Evolutionary conservation across 2,797 vertebrate species (phyloP).

Genomic region (Myripristis jacobus): DNA sequence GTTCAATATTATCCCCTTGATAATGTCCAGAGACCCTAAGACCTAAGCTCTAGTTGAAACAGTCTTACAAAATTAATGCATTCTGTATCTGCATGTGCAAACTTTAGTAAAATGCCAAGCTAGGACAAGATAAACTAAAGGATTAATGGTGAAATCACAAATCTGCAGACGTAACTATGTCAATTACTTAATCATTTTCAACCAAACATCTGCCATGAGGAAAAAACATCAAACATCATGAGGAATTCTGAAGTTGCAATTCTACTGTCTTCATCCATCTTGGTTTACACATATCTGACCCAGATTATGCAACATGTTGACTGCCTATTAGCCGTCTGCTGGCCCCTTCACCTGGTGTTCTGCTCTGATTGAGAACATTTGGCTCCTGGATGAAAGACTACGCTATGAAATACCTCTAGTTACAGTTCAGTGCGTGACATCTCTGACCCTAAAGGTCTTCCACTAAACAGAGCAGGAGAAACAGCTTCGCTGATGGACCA

Average conservation of each 20-base stretch:
- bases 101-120: not conserved
- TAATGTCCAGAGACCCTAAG: slow-evolving; percentile 26
- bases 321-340: slow-evolving; percentile 26
- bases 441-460: slow-evolving; percentile 2
- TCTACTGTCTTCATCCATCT: slow-evolving; percentile 33
- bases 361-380: slow-evolving; percentile 25
- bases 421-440: not conserved
- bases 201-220: slow-evolving; percentile 10
- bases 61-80: slow-evolving; percentile 9
- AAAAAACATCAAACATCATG: slow-evolving; percentile 30
- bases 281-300: slow-evolving; percentile 39
- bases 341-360: slow-evolving; percentile 51
- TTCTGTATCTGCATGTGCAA: not conserved
- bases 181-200: slow-evolving; percentile 4
- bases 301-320: slow-evolving; percentile 65
- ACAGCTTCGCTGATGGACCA: not conserved
- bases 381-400: slow-evolving; percentile 5
- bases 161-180: slow-evolving; percentile 19
- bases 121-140: not conserved
- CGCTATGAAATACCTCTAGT: not conserved
- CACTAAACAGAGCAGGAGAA: slow-evolving; percentile 10
- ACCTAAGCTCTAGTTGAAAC: slow-evolving; percentile 28
- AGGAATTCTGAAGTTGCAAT: slow-evolving; percentile 26
- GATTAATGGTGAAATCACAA: slow-evolving; percentile 15
- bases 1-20: slow-evolving; percentile 27